Evolutionary conservation across 1,140 invertebrate genomes (phyloP).

Genomic region (Zaprionus vittiger): DNA sequence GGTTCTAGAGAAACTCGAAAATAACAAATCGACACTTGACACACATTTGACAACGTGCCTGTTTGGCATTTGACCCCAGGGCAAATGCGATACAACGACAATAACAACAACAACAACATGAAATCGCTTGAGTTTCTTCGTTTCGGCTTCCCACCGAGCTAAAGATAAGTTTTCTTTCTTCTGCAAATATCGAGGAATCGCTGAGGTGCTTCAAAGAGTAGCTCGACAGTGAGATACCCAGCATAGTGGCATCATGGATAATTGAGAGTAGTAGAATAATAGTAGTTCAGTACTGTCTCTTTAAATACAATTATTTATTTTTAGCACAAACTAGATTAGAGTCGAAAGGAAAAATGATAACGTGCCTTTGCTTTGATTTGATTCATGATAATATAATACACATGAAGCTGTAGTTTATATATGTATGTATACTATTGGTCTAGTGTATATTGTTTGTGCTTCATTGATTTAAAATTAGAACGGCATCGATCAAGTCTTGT

Average conservation of each 20-base stretch:
- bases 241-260: too few relatives aligned
- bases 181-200: conserved; percentile 57
- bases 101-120: conserved; percentile 8
- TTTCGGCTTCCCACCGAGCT: conserved; percentile 30
- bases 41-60: conserved; percentile 38
- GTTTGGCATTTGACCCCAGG: conserved; percentile 59
- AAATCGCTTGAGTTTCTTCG: conserved; percentile 41
- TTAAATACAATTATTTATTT: background rate
- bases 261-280: too few relatives aligned
- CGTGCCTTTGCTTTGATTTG: background rate
- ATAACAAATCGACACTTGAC: conserved; percentile 57
- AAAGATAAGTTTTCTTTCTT: conserved; percentile 38
- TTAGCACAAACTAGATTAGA: background rate
- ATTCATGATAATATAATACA: background rate
- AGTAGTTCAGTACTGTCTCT: background rate
- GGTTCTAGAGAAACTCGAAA: conserved; percentile 17
- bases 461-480: background rate
- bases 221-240: background rate
- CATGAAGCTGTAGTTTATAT: too few relatives aligned
- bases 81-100: conserved; percentile 24
- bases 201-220: background rate
- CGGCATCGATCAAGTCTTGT: background rate
- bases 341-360: background rate
- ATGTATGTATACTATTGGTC: too few relatives aligned
- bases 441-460: too few relatives aligned